Base-by-base conservation (phyloP, 1,140 invertebrate species). In the Araneus ventricosus region DNA sequence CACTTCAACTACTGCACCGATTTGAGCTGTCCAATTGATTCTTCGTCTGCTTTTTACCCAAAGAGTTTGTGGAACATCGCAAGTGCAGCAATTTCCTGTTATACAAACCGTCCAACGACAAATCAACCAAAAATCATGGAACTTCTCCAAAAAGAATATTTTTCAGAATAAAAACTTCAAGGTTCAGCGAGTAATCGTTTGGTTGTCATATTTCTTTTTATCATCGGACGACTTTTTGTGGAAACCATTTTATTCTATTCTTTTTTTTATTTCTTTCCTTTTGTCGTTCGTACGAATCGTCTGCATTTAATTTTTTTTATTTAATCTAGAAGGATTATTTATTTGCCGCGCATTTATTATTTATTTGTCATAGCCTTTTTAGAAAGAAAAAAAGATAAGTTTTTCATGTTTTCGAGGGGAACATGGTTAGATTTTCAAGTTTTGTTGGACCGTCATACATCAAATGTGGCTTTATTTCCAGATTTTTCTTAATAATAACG, bases 11-110 rank as follows among this genome's bases (percentile, higher is more conserved):
- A 89, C 79, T 89, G 79, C 41, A 89, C 88, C 67, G 88, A 89
- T 89, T 89, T 89, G 70, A 34, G 70, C 67, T 89, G 88, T 89
- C 88, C 88, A 89, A 89, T 89, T 89, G 88, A 89, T 89, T 89
- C 39, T 17, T 75, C 30, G 88, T 79, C 67, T 79, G 88, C 88
- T 20, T 89, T 89, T 89, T 89, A 89, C 70, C 70, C 88, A 52
- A 22, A 30, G 22, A 59, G 52, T 88, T 34, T 45, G 45, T 41
- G 34, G 86, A 88, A 67, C 61, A 70, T 63, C 61, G n/a, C 17
- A 52, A 89, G 67, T 52, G 67, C 67, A 89, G 30, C 67, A 79
- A 89, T 89, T 89, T 89, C 70, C 37, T 37, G 61, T 89, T 67
- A 67, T 70, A 67, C 61, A 70, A 41, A 89, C 88, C 88, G 88